phyloP scores from a whole-genome alignment of 2,888 invertebrate species.

The Kuschelorhynchus macadamiae region DNA sequence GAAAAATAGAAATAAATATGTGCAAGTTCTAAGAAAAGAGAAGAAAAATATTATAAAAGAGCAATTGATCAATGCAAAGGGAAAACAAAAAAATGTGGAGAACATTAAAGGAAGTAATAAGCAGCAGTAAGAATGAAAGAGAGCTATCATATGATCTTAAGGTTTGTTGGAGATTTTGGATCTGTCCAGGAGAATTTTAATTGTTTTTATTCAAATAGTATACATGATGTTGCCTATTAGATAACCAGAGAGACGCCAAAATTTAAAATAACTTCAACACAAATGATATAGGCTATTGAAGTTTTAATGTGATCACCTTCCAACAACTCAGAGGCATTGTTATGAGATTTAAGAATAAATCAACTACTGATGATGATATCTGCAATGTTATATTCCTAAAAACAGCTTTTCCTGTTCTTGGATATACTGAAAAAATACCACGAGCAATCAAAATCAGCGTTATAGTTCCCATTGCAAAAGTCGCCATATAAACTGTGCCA shows the following conservation, averaged over 20 bases:
- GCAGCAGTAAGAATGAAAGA: not conserved
- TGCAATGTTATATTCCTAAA: not conserved
- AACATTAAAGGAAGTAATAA: not conserved
- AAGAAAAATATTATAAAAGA: not conserved
- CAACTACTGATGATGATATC: not conserved
- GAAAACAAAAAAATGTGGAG: not conserved
- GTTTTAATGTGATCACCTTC: too few species aligned
- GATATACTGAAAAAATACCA: not conserved
- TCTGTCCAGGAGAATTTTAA: too few species aligned
- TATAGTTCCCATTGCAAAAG: too few species aligned
- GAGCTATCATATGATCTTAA: not conserved
- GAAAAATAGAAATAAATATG: not conserved
- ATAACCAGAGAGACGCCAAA: not conserved
- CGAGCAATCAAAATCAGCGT: not conserved
- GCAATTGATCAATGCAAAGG: not conserved
- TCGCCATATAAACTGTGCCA: too few species aligned
- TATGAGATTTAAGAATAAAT: not conserved
- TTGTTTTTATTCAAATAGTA: too few species aligned
- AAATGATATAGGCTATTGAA: too few species aligned
- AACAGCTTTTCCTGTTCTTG: not conserved
- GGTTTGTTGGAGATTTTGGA: not conserved
- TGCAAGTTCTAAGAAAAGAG: not conserved
- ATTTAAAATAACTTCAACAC: not conserved
- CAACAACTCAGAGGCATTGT: not conserved
- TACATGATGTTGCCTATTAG: not conserved